phyloP scores from a whole-genome alignment of 2,888 invertebrate genomes.

The Hemistola chrysoprasaria region DNA sequence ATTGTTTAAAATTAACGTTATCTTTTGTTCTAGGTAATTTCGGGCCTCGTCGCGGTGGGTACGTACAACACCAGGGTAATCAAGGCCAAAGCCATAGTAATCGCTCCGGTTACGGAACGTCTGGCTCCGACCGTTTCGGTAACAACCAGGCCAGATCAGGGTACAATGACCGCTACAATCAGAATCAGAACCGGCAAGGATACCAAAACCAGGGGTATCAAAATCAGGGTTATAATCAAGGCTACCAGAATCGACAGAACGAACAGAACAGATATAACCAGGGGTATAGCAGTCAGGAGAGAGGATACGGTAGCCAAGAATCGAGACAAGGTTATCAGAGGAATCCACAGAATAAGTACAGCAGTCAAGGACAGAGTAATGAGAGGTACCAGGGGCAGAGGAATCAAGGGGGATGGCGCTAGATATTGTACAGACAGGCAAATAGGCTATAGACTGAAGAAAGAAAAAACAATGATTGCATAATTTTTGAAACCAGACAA shows the following conservation, averaged over 20 bases:
- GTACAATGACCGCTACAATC: slow-evolving; percentile 22
- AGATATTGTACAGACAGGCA: slow-evolving; percentile 15
- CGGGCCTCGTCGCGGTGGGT: slow-evolving; percentile 65
- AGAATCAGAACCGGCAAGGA: slow-evolving; percentile 25
- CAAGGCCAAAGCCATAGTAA: slow-evolving; percentile 31
- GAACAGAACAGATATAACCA: slow-evolving; percentile 31
- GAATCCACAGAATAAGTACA: slow-evolving; percentile 20
- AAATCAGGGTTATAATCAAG: slow-evolving; percentile 18
- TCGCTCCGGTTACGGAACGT: slow-evolving; percentile 31
- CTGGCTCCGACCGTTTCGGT: slow-evolving; percentile 14
- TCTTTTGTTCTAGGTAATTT: slow-evolving; percentile 62
- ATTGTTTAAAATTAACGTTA: too few relatives aligned
- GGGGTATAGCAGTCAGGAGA: slow-evolving; percentile 17
- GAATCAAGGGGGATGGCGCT: slow-evolving; percentile 32
- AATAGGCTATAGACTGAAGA: slow-evolving; percentile 21
- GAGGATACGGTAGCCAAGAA: background rate
- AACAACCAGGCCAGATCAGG: slow-evolving; percentile 29
- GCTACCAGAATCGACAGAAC: slow-evolving; percentile 7
- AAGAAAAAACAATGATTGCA: slow-evolving; percentile 1
- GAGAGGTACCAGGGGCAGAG: slow-evolving; percentile 29
- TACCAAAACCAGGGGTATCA: slow-evolving; percentile 31
- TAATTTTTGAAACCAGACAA: too few relatives aligned
- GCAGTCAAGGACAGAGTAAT: slow-evolving; percentile 15
- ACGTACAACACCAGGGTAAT: slow-evolving; percentile 44
- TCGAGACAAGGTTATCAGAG: slow-evolving; percentile 22